Evolutionary conservation across 2,113 vertebrate genomes (phyloP).

Genomic region (Micromys minutus): DNA sequence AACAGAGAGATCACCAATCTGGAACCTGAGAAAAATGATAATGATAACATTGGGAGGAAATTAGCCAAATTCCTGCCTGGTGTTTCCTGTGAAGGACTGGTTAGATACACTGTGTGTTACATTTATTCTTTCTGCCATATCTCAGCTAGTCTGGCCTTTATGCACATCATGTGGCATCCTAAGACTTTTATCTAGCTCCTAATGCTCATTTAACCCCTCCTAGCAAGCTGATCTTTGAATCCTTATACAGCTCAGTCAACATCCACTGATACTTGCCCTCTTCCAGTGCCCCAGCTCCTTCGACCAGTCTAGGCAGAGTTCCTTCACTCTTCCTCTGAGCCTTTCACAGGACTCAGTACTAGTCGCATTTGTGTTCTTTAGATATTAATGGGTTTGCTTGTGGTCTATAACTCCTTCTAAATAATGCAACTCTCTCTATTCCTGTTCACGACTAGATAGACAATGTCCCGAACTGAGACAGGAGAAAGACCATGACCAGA

Average conservation of each 20-base stretch:
- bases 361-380: neutral
- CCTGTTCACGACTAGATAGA: neutral
- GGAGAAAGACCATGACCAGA: neutral
- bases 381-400: neutral
- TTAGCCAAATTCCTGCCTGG: neutral
- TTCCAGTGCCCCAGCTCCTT: neutral
- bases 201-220: neutral
- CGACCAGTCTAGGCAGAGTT: neutral
- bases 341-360: neutral
- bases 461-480: neutral
- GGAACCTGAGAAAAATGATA: neutral
- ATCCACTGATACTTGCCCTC: neutral
- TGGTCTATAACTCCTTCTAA: neutral
- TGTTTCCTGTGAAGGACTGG: neutral
- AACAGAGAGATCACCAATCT: neutral
- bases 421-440: neutral
- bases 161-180: neutral
- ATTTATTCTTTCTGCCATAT: neutral
- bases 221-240: neutral
- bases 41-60: neutral
- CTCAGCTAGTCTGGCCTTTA: neutral
- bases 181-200: neutral
- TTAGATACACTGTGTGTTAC: too few species aligned
- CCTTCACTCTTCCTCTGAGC: neutral
- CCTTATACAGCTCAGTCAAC: too few species aligned